Base-by-base conservation (phyloP, 1,140 invertebrate species). In the Aphis gossypii region DNA sequence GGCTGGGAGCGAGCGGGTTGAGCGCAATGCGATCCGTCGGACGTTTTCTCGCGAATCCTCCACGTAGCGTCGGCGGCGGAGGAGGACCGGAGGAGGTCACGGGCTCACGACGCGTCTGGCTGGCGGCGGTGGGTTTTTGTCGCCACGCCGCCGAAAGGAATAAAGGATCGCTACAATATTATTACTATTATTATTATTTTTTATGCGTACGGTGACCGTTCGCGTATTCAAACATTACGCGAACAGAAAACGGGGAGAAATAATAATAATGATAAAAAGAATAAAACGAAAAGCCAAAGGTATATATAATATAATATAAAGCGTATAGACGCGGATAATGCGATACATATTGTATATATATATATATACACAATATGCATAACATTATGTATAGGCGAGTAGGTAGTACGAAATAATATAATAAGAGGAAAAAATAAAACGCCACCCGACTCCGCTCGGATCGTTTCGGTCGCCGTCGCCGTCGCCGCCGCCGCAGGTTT, bases 391-490 rank as follows among this genome's bases (percentile, higher is more conserved):
- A 14, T 48, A 48, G 14, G 18, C 1, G 11, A 48, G 48, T 14
- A 18, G 11, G 48, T 18, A 11, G 14, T 48, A 51, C 14, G 48
- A 46, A 46, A 46, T 46, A 68, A n/a, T 68, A 30, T n/a, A 76
- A 76, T 35, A 35, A 76, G 30, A 76, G 48, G 48, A 51, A 20
- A n/a, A 35, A 76, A 68, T n/a, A 30, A 76, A 76, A 76, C 60
- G 60, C 60, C 60, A 76, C n/a, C 60, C 60, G 60, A 76, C 30
- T 44, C 86, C 86, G 86, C 86, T n/a, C 86, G 44, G 46, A 88
- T 88, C 86, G 86, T 41, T 88, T 46, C 25, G 46, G 86, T 88
- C 86, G 86, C 5, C 11, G 25, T 11, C 83, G 38, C 35, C 82
- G 38, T 20, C 82, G 84, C 41, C 25, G 83, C 25, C 30, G 84